Conservation (phyloP, 2,888 invertebrate genomes). For the Zygaena filipendulae region DNA sequence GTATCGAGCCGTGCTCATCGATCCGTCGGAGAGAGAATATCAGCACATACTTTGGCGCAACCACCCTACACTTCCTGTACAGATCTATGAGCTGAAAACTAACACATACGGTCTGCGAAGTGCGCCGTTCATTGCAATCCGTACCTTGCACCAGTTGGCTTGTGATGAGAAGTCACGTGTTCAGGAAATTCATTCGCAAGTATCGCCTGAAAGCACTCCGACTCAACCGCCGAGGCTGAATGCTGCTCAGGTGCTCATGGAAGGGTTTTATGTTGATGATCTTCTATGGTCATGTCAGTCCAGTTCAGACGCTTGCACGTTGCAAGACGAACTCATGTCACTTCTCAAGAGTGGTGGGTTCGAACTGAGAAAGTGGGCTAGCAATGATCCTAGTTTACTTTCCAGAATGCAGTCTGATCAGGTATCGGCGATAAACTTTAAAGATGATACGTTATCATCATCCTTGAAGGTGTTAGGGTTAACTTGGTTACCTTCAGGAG, state of each 20-base stretch:
- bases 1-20: slow-evolving; percentile 9
- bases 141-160: slow-evolving; percentile 6
- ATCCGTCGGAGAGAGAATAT: slow-evolving; percentile 9
- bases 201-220: too few species aligned
- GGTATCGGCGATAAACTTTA: slow-evolving; percentile 1
- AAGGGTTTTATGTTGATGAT: slow-evolving; percentile 8
- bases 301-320: slow-evolving; percentile 6
- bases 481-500: slow-evolving; percentile 3
- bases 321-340: slow-evolving; percentile 6
- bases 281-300: slow-evolving; percentile 7
- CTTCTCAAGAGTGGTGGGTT: not conserved
- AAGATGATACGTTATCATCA: slow-evolving; percentile 1
- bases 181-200: too few species aligned
- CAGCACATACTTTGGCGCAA: slow-evolving; percentile 12
- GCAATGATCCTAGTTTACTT: slow-evolving; percentile 6
- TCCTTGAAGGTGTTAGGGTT: slow-evolving; percentile 4
- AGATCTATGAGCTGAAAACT: slow-evolving; percentile 10
- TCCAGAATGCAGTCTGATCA: slow-evolving; percentile 1
- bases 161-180: slow-evolving; percentile 1
- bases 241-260: slow-evolving; percentile 1
- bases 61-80: slow-evolving; percentile 3
- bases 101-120: slow-evolving; percentile 13
- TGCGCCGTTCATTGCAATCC: slow-evolving; percentile 9
- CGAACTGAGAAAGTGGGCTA: slow-evolving; percentile 6
- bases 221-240: too few species aligned